Conservation (phyloP, 2,797 vertebrate species). For the Helostoma temminkii region DNA sequence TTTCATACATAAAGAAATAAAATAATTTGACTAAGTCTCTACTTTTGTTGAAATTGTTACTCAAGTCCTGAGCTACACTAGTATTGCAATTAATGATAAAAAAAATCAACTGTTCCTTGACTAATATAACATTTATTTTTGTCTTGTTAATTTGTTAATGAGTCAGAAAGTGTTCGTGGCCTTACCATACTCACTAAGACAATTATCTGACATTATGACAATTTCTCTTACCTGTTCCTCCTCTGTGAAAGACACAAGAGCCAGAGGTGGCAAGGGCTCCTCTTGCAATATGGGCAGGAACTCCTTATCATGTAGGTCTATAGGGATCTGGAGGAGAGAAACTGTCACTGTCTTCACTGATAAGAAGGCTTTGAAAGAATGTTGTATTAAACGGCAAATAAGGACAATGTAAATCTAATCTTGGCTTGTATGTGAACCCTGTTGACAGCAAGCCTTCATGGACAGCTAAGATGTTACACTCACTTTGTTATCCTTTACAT, state of each 20-base stretch:
- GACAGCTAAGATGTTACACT: conserved; percentile 29
- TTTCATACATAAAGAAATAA: no score
- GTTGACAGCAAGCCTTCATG: neutral
- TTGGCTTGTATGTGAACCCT: conserved; percentile 16
- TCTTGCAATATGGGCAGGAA: conserved; percentile 99
- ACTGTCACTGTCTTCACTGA: neutral
- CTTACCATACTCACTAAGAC: neutral
- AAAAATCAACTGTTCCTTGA: neutral
- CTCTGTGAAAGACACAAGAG: conserved; percentile 98
- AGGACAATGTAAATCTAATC: neutral
- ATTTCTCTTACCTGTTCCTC: conserved; percentile 94
- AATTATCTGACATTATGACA: neutral
- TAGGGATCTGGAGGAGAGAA: conserved; percentile 87
- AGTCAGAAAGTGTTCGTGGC: neutral
- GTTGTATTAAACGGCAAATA: neutral
- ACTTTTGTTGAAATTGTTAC: no score
- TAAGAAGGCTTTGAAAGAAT: conserved; percentile 5
- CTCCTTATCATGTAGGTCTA: conserved; percentile 98
- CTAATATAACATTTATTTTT: neutral
- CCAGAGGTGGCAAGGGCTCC: conserved; percentile 95
- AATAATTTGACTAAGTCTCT: no score
- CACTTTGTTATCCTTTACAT: conserved; percentile 99
- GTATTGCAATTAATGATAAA: conserved; percentile 9
- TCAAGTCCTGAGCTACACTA: no score
- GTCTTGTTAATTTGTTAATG: neutral